Conservation (phyloP, 2,797 vertebrate species). For the Cygnus olor region DNA sequence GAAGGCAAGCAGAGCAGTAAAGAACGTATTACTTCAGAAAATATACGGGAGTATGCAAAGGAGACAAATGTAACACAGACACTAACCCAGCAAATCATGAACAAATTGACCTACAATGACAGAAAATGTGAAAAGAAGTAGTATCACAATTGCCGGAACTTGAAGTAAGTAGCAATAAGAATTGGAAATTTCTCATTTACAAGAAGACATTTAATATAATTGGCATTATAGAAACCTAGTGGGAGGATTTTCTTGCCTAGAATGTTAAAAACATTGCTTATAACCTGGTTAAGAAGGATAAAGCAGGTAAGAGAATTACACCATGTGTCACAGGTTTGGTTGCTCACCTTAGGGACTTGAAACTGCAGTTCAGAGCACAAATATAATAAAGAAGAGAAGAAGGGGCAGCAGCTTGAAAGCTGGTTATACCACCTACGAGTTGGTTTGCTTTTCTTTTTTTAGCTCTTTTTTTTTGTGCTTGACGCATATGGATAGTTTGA, state of each 20-base stretch:
- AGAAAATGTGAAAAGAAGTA: background rate
- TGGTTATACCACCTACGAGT: background rate
- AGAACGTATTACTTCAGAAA: background rate
- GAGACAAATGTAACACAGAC: background rate
- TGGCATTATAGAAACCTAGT: slow-evolving; percentile 11
- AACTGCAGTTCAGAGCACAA: background rate
- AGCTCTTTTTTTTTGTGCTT: background rate
- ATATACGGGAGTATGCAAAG: background rate
- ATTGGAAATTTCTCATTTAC: slow-evolving; percentile 24
- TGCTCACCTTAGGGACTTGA: background rate
- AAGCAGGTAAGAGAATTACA: background rate
- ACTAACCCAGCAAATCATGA: slow-evolving; percentile 1
- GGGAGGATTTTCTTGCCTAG: background rate
- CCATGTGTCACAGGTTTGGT: background rate
- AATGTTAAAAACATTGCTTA: slow-evolving; percentile 2
- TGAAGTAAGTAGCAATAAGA: background rate
- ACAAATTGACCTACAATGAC: background rate
- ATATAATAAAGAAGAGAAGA: background rate
- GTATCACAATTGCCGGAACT: background rate
- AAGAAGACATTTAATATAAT: slow-evolving; percentile 4
- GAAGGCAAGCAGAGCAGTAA: background rate
- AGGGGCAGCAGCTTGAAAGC: background rate
- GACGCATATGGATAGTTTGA: background rate
- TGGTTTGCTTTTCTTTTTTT: background rate
- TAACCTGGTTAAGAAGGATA: background rate